phyloP scores from a whole-genome alignment of 1,140 invertebrate genomes.

The Sycobia sp. region DNA sequence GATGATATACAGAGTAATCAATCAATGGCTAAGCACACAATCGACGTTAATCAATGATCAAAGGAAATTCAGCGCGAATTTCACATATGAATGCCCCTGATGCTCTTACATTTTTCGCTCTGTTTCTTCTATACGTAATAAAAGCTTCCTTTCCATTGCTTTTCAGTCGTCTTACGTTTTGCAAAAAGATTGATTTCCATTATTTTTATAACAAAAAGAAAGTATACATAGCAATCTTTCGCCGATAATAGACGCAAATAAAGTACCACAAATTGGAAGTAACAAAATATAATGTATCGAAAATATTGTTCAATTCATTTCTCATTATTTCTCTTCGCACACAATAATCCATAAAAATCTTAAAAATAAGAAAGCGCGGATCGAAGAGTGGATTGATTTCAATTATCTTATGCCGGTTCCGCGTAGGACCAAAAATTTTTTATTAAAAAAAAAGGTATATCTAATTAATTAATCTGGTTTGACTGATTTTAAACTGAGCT shows the following conservation, averaged over 20 bases:
- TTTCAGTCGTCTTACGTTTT: slow-evolving; percentile 1
- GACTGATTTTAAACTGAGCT: slow-evolving; percentile 5
- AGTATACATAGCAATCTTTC: slow-evolving; percentile 19
- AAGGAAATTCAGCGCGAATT: slow-evolving; percentile 23
- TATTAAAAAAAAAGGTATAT: slow-evolving; percentile 7
- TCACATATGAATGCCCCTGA: slow-evolving; percentile 6
- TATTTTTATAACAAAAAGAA: slow-evolving; percentile 36
- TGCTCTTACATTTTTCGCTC: not conserved
- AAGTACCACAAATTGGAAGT: slow-evolving; percentile 24
- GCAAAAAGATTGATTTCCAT: slow-evolving; percentile 39
- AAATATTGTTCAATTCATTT: slow-evolving; percentile 12
- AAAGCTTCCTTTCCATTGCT: slow-evolving; percentile 6
- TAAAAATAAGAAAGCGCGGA: slow-evolving; percentile 8
- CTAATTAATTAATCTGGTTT: slow-evolving; percentile 3
- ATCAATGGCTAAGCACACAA: slow-evolving; percentile 54
- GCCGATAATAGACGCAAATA: slow-evolving; percentile 11
- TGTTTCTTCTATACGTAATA: slow-evolving; percentile 2
- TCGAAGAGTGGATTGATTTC: not conserved
- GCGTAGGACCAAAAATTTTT: not conserved
- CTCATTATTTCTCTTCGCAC: slow-evolving; percentile 5
- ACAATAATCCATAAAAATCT: slow-evolving; percentile 19
- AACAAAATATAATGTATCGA: slow-evolving; percentile 30
- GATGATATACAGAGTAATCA: slow-evolving; percentile 58
- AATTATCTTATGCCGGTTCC: not conserved
- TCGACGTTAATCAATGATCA: slow-evolving; percentile 15